Evolutionary conservation across 2,888 invertebrate species (phyloP).

Genomic region (Andricus quercusramuli): DNA sequence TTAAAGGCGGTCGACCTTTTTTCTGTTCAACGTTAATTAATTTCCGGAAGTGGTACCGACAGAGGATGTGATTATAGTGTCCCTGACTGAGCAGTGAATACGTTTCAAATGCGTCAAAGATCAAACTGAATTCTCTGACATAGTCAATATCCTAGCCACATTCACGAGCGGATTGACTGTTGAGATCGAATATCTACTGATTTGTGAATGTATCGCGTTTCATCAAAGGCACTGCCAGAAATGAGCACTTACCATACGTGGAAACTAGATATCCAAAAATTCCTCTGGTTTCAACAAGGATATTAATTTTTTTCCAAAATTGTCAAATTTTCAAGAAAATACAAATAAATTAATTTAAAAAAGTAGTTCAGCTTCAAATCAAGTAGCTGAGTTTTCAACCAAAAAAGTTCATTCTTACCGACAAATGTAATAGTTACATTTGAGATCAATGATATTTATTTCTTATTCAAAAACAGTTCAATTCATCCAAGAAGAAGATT

Average conservation of each 20-base stretch:
- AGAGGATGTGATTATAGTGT: not conserved
- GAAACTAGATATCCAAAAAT: not conserved
- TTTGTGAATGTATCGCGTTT: slow-evolving; percentile 17
- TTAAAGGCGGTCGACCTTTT: too few species aligned
- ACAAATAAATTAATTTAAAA: too few species aligned
- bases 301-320: too few species aligned
- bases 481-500: too few species aligned
- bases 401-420: too few species aligned
- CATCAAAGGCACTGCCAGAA: not conserved
- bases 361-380: too few species aligned
- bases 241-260: not conserved
- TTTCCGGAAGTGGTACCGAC: not conserved
- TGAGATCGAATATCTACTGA: not conserved
- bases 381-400: too few species aligned
- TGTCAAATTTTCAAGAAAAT: too few species aligned
- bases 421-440: too few species aligned
- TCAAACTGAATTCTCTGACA: slow-evolving; percentile 1
- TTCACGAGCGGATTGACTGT: not conserved
- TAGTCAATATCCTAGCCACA: not conserved
- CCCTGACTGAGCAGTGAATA: not conserved
- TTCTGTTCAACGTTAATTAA: too few species aligned
- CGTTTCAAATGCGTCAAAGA: slow-evolving; percentile 1
- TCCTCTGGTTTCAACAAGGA: not conserved
- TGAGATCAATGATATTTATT: too few species aligned
- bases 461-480: too few species aligned